A percentile compares a stretch with the other conserved stretches of the same genome.
Evolutionary conservation across 2,888 invertebrate genomes (phyloP).

Genomic region (Margaritifera margaritifera): DNA sequence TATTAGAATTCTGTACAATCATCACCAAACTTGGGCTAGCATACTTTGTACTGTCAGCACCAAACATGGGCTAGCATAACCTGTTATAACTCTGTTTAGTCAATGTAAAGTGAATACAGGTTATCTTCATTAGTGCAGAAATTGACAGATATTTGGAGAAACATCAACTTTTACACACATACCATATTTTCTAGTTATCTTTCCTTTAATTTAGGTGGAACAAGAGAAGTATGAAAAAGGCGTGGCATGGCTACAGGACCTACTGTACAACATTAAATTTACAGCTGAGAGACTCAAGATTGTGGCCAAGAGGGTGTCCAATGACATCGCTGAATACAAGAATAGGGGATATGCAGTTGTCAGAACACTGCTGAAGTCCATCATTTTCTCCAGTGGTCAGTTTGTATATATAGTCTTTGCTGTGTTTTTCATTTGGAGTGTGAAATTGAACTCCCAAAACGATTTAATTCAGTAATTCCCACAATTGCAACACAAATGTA

Average conservation of each 20-base stretch:
- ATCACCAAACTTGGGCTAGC: no score
- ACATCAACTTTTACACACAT: background rate
- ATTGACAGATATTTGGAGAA: no score
- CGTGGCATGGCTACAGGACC: constrained; percentile 84
- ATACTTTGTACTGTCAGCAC: no score
- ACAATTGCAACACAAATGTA: no score
- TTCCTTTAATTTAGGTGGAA: constrained; percentile 79
- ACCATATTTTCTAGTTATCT: background rate
- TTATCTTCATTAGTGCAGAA: background rate
- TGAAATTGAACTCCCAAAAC: background rate
- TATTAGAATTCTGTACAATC: no score
- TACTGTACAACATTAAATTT: constrained; percentile 83
- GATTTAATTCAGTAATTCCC: background rate
- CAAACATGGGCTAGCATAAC: no score
- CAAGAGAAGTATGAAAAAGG: constrained; percentile 83
- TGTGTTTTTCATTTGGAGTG: background rate
- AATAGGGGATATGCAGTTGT: constrained; percentile 83
- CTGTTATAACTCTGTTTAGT: no score
- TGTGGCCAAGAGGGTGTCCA: constrained; percentile 86
- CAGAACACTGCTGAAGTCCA: constrained; percentile 77
- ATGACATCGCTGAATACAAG: constrained; percentile 85
- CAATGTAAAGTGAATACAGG: background rate
- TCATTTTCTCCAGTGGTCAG: constrained; percentile 78
- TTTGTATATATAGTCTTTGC: constrained; percentile 1
- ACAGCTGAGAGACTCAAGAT: constrained; percentile 84